These are phyloP conservation scores for Digitonthophagus gazella DNA, from an alignment of 2,888 invertebrate species.

Conservation along the genomic window DNA sequence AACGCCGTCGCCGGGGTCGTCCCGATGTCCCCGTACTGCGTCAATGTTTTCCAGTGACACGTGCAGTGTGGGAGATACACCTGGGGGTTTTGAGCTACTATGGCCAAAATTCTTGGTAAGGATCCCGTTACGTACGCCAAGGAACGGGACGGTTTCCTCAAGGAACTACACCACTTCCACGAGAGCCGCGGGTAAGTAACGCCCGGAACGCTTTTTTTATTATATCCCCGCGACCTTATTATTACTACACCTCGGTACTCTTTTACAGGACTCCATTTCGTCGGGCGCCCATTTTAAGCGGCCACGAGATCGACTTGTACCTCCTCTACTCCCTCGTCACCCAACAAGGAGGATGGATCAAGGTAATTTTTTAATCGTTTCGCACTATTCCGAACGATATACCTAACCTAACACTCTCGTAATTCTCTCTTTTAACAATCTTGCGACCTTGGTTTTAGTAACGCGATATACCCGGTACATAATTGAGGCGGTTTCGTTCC, in stretches of 20 bases:
- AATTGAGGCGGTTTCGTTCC: conserved; percentile 3
- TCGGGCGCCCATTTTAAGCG: conserved; percentile 74
- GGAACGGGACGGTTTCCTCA: conserved; percentile 77
- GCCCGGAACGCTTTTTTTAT: neutral
- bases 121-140: conserved; percentile 72
- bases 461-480: conserved; percentile 26
- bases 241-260: conserved; percentile 26
- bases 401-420: conserved; percentile 5
- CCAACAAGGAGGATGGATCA: conserved; percentile 90
- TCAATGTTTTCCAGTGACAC: conserved; percentile 48
- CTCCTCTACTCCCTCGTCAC: conserved; percentile 89
- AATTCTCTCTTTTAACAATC: conserved; percentile 25
- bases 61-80: conserved; percentile 45
- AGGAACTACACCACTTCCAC: conserved; percentile 87
- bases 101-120: conserved; percentile 66
- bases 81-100: conserved; percentile 46
- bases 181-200: conserved; percentile 82
- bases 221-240: conserved; percentile 9
- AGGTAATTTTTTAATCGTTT: conserved; percentile 60
- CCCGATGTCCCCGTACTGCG: conserved; percentile 43
- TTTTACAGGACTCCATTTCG: conserved; percentile 61
- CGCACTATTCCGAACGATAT: conserved; percentile 22
- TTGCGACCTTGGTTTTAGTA: conserved; percentile 32
- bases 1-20: conserved; percentile 45
- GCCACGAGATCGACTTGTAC: conserved; percentile 88